Evolutionary conservation across 2,888 invertebrate genomes (phyloP), one percentile per base, ranked within the genome.

Genomic region (Tachystola acroxantha): DNA sequence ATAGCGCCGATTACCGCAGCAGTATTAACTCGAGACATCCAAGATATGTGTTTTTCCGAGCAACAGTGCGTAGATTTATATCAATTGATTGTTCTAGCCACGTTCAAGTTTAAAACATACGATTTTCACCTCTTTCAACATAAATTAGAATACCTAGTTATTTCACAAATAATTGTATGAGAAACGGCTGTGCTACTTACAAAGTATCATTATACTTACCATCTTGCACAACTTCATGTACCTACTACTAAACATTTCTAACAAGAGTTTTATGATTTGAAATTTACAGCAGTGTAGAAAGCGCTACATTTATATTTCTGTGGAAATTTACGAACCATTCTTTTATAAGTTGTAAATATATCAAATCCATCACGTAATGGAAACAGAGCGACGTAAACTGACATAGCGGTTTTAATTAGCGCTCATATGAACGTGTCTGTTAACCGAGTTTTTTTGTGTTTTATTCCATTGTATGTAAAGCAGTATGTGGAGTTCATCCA

Each of bases 401-500:
- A 63, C 56, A 68, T 68, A 67, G 68, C 68, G 65, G 71, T 75
- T 78, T 81, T 84, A 84, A 85, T 84, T 82, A 82, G 74, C 74
- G 72, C 71, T 72, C 66, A 73, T 77, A 75, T 70, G 56, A 64
- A 73, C 68, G 72, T 75, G 77, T 73, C 63, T 60, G 72, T 56
- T 67, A 56, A 60, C 53, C 56, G 60, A 50, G 61, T 60, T 67
- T 70, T 61, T 76, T 73, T 57, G 53, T 60, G 57, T 59, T 67
- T 72, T 68, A 71, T 69, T 66, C 82, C 80, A 85, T 85, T 85
- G 85, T 85, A 84, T 85, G 84, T 67, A 80, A 85, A 85, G 54
- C 57, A 75, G 79, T 48, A n/a, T 43, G 57, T 60, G 61, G 70
- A 66, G 68, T 73, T 74, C 75, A 80, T 82, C 80, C 79, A 80